Evolutionary conservation across 2,797 vertebrate species (phyloP), one percentile per base, ranked within the genome.

Genomic region (Miichthys miiuy): DNA sequence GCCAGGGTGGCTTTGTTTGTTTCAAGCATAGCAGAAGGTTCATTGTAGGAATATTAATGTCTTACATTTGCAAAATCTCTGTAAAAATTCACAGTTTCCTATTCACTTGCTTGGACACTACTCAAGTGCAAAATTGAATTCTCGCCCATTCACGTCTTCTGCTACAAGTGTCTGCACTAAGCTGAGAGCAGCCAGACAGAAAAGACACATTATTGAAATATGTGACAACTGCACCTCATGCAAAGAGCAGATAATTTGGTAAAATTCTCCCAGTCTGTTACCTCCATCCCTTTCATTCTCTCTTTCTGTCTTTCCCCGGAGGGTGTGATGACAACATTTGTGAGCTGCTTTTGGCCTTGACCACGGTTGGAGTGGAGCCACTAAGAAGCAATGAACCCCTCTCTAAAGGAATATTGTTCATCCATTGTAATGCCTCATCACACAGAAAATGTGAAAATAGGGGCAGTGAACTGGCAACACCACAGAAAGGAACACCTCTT

Each of bases 81-180:
- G 75, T 63, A 75, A 80, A 80, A 87, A 88, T 72, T 71, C 70
- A 74, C 68, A 85, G 70, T 84, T 90, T 82, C 62, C 68, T 60
- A 72, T 83, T 86, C 79, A 80, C 75, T 80, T 86, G 72, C 86
- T 91, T 93, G 89, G 91, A 92, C 88, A 73, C 77, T 79, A 80
- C 87, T 95, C 91, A 92, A 95, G 89, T 93, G 90, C 87, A 91
- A 90, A 91, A 93, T 91, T 92, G 79, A 93, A 94, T 91, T 91
- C 84, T 80, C 5, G 82, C 81, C 86, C 84, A 83, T 87, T 92
- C 90, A 83, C 56, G 20, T 89, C 83, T 80, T 73, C 79, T 44
- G 65, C 87, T 85, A 88, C 82, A 90, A 93, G 89, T 92, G 89
- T 90, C 90, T 89, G 80, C 68, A 68, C 88, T 89, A 89, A 91